Percentiles rank a stretch among this genome's conserved stretches.
These are phyloP conservation scores for Eospalax fontanierii DNA, from an alignment of 2,797 vertebrate genomes.

Conservation along the genomic window DNA sequence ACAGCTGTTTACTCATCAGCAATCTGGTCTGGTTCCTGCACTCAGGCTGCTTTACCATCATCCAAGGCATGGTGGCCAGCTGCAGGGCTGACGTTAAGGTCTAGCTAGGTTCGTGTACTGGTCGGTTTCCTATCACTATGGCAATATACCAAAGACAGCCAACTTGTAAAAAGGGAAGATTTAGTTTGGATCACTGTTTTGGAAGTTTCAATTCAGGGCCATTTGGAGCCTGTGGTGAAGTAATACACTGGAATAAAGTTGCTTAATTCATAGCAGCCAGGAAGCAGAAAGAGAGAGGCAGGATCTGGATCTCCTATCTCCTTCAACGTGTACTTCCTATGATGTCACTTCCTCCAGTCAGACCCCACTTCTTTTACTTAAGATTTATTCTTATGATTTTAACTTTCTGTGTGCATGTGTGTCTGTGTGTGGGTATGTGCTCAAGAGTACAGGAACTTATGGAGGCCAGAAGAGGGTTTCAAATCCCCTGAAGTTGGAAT, in stretches of 20 bases:
- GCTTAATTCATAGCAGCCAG: background rate
- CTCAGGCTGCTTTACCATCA: rapidly evolving
- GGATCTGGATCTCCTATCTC: no score
- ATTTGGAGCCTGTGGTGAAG: background rate
- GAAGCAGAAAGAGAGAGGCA: background rate
- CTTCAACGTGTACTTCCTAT: background rate
- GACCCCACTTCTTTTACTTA: background rate
- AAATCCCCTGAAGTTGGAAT: background rate
- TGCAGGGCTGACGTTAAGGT: no score
- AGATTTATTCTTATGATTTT: background rate
- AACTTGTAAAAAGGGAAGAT: background rate
- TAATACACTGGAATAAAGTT: background rate
- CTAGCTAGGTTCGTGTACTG: no score
- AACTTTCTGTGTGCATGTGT: background rate
- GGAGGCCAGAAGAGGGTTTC: background rate
- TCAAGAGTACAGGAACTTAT: background rate
- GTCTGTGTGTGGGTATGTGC: background rate
- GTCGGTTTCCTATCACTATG: background rate
- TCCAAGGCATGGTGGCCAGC: background rate
- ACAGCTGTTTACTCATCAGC: background rate
- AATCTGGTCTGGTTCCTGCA: background rate
- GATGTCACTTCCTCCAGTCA: background rate
- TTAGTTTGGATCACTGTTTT: background rate
- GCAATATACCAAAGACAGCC: background rate
- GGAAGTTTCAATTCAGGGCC: background rate